phyloP scores from a whole-genome alignment of 2,888 invertebrate genomes.

The Tillus elongatus region DNA sequence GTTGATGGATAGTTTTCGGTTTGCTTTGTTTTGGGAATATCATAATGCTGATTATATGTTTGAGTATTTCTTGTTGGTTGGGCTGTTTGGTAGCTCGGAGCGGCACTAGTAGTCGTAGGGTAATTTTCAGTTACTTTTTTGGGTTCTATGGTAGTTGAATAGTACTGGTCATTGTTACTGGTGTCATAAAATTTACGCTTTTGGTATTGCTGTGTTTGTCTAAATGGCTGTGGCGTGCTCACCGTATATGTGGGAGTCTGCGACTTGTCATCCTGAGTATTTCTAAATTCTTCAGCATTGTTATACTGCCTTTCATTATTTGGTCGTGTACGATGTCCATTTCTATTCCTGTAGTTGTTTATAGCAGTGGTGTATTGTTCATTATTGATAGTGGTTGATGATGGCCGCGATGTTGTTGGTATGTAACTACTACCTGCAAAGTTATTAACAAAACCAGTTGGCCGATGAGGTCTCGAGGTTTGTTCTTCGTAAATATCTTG shows the following conservation, averaged over 20 bases:
- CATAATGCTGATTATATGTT: slow-evolving; percentile 19
- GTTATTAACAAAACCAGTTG: slow-evolving; percentile 39
- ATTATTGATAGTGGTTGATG: slow-evolving; percentile 25
- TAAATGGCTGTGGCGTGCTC: slow-evolving; percentile 40
- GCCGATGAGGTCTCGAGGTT: slow-evolving; percentile 35
- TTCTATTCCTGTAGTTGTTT: slow-evolving; percentile 23
- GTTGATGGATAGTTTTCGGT: slow-evolving; percentile 25
- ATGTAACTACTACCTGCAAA: slow-evolving; percentile 43
- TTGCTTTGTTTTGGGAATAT: slow-evolving; percentile 19
- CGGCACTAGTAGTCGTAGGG: no score
- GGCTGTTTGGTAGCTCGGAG: slow-evolving; percentile 19
- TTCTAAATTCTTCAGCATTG: slow-evolving; percentile 30
- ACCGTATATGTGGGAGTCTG: slow-evolving; percentile 29
- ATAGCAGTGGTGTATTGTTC: slow-evolving; percentile 31
- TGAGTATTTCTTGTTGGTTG: slow-evolving; percentile 20
- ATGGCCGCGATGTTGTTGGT: slow-evolving; percentile 43
- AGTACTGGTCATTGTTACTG: slow-evolving; percentile 23
- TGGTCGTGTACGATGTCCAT: slow-evolving; percentile 17
- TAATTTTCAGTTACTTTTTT: slow-evolving; percentile 31
- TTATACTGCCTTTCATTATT: slow-evolving; percentile 23
- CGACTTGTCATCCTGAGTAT: slow-evolving; percentile 20
- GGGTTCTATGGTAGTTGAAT: slow-evolving; percentile 22
- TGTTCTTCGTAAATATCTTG: slow-evolving; percentile 29
- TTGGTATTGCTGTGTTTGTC: slow-evolving; percentile 31
- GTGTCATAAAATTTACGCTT: slow-evolving; percentile 12